Percentiles rank a stretch among this genome's conserved stretches.
Evolutionary conservation across 2,888 invertebrate species (phyloP).

Genomic region (Hydriomena furcata): DNA sequence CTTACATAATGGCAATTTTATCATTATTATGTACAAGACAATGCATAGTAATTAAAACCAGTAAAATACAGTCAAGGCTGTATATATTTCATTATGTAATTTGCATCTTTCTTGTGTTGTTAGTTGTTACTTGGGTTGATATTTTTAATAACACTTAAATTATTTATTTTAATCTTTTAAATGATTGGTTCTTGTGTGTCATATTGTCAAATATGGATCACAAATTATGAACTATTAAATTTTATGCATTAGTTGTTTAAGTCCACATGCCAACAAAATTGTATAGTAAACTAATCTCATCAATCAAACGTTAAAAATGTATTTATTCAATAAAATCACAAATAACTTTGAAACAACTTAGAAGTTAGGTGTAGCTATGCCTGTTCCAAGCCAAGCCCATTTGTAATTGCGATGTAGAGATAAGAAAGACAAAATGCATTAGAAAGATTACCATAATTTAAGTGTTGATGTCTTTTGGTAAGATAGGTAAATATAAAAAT

Average conservation of each 20-base stretch:
- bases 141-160: not conserved
- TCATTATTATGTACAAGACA: slow-evolving; percentile 3
- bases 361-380: too few relatives aligned
- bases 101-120: not conserved
- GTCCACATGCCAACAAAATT: not conserved
- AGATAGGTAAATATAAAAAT: not conserved
- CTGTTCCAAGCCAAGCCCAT: too few relatives aligned
- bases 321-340: too few relatives aligned
- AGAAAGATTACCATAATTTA: not conserved
- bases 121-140: too few relatives aligned
- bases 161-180: not conserved
- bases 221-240: not conserved
- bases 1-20: too few relatives aligned
- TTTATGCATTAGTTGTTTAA: not conserved
- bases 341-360: too few relatives aligned
- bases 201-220: too few relatives aligned
- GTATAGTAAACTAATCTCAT: not conserved
- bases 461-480: not conserved
- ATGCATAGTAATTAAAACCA: slow-evolving; percentile 13
- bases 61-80: slow-evolving; percentile 5
- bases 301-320: too few relatives aligned
- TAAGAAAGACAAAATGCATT: too few relatives aligned
- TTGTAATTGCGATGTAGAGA: too few relatives aligned
- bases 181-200: not conserved
- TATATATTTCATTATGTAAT: not conserved